Base-by-base conservation (phyloP, 2,888 invertebrate genomes). In the Melikaiella ostensackeni region DNA sequence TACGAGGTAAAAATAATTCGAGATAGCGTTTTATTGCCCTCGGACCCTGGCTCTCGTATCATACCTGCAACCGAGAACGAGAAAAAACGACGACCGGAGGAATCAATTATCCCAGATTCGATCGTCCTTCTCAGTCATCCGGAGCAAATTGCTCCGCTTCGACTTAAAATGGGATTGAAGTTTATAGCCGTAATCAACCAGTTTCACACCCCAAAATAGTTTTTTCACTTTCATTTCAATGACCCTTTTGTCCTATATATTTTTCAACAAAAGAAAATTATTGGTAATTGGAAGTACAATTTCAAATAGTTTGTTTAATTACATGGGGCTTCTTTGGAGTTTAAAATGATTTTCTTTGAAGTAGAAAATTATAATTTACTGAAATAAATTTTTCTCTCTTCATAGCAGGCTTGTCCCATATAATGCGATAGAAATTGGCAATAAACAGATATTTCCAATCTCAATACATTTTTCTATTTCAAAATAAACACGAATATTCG, bases 11-110 rank as follows among this genome's bases (percentile, higher is more conserved):
- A 30, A 70, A 50, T 70, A 50, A 70, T 70, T 46, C 30, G 50
- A 70, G 66, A 70, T 70, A 66, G 46, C 46, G 30, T 70, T 70
- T 70, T 30, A 70, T 50, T 70, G 66, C n/a, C 46, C 24, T 70
- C 9, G 9, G 19, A 50, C 46, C 9, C 27, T 50, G 50, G n/a
- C 19, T 30, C 3, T 21, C 27, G 70, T 19, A 70, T 46, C 27
- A 70, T 46, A 70, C 30, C 27, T 27, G n/a, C 8, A 30, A 27
- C 1, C 9, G 27, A 21, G 21, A 66, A 66, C 46, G 27, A 46
- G 42, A 50, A 46, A 30, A 66, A 66, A 66, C 27, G 19, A 27
- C 19, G 46, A 42, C 24, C 42, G 2, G 46, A 46, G 66, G n/a
- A 50, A 33, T 70, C 70, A 70, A 21, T 70, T 70, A 70, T 70